These are phyloP conservation scores for Caranx melampygus DNA, from an alignment of 2,113 vertebrate genomes.

Conservation along the genomic window DNA sequence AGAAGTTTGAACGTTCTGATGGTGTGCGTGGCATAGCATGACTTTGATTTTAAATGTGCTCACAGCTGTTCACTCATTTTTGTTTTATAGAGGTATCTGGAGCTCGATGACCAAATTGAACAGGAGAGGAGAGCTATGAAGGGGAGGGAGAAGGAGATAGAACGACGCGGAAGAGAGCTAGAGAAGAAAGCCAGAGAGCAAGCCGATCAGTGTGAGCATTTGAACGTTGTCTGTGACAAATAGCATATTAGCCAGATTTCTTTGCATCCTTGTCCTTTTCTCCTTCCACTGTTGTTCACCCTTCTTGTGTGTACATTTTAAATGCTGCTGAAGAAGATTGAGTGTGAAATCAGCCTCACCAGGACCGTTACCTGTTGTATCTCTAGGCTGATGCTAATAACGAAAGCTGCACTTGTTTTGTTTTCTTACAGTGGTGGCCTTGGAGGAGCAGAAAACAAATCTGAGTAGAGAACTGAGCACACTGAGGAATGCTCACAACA, in stretches of 20 bases:
- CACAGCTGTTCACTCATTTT: neutral
- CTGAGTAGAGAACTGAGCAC: constrained; percentile 79
- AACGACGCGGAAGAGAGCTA: constrained; percentile 77
- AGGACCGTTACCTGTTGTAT: neutral
- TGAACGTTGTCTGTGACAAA: neutral
- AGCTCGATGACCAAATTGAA: constrained; percentile 85
- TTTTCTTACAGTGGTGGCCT: constrained; percentile 78
- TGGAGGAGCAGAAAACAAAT: constrained; percentile 82
- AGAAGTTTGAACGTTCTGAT: neutral
- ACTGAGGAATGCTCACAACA: constrained; percentile 80
- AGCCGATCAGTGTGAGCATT: constrained; percentile 83
- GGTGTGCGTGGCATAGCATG: neutral
- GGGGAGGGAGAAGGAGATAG: constrained; percentile 81
- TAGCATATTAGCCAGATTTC: neutral
- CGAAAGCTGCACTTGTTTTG: constrained; percentile 12
- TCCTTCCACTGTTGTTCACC: neutral
- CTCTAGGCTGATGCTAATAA: neutral
- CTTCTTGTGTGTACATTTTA: neutral
- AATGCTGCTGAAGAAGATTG: neutral
- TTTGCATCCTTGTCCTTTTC: neutral
- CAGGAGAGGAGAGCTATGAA: constrained; percentile 82
- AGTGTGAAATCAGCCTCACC: neutral
- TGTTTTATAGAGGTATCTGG: constrained; percentile 76
- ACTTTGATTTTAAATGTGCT: neutral
- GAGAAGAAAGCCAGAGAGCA: constrained; percentile 85